A percentile compares a stretch with the other conserved stretches of the same genome.
These are phyloP conservation scores for Ceyx margarethae DNA, from an alignment of 2,113 vertebrate species.

Conservation along the genomic window DNA sequence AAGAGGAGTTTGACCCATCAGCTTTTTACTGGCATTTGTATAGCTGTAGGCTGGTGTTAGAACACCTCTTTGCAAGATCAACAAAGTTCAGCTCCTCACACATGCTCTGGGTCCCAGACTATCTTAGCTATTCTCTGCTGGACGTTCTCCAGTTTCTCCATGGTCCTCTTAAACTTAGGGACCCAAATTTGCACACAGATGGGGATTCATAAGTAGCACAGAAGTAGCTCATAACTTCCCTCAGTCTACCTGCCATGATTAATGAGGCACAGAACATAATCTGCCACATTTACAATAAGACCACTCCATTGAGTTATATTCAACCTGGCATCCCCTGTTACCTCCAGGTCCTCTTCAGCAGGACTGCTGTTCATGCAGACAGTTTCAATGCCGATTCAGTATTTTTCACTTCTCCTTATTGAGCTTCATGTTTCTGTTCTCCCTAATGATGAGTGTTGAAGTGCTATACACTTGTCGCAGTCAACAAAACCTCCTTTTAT, in stretches of 20 bases:
- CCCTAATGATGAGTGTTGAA: background rate
- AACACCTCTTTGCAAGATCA: background rate
- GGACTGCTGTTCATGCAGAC: background rate
- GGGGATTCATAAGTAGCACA: background rate
- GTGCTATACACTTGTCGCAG: background rate
- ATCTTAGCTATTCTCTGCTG: background rate
- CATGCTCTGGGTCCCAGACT: background rate
- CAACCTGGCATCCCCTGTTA: background rate
- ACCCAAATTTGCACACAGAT: background rate
- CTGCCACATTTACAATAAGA: background rate
- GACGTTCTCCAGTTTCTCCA: background rate
- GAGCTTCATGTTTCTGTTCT: background rate
- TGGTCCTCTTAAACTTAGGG: background rate
- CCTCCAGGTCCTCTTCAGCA: background rate
- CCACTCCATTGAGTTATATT: background rate
- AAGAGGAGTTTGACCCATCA: background rate
- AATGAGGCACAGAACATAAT: background rate
- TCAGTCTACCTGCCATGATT: accelerated
- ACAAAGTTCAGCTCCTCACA: background rate
- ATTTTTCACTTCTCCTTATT: background rate
- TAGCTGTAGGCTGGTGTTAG: background rate
- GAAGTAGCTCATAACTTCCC: background rate
- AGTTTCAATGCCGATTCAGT: background rate
- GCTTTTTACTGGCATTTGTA: background rate
- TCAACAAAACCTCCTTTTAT: background rate